phyloP scores from a whole-genome alignment of 1,140 invertebrate genomes.

The Luehdorfia chinensis region DNA sequence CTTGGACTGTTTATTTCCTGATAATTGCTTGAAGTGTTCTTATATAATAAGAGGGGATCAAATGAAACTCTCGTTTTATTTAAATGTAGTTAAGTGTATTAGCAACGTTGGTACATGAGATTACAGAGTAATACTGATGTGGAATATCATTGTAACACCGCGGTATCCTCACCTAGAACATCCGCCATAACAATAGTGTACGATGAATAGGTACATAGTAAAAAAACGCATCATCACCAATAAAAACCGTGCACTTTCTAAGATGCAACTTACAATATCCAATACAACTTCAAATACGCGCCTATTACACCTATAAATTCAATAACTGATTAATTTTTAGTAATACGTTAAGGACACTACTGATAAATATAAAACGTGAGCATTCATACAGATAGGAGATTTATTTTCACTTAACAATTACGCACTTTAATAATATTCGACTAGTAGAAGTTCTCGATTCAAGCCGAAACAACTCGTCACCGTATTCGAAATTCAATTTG shows the following conservation, averaged over 20 bases:
- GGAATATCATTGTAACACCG: constrained; percentile 46
- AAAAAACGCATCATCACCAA: constrained; percentile 59
- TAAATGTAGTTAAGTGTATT: constrained; percentile 76
- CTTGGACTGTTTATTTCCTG: no score
- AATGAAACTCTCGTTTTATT: constrained; percentile 64
- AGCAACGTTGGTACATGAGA: constrained; percentile 76
- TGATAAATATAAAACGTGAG: constrained; percentile 71
- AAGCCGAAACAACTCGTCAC: not conserved
- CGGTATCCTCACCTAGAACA: constrained; percentile 30
- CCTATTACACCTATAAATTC: constrained; percentile 74
- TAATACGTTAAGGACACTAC: constrained; percentile 57
- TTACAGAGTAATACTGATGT: constrained; percentile 74
- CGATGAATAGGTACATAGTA: constrained; percentile 56
- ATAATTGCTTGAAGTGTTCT: no score
- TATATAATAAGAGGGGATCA: constrained; percentile 18
- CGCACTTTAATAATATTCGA: not conserved
- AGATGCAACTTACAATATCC: constrained; percentile 49
- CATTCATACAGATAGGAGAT: constrained; percentile 69
- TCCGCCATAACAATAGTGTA: constrained; percentile 54
- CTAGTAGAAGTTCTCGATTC: not conserved
- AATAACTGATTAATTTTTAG: constrained; percentile 60
- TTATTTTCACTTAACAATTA: constrained; percentile 16
- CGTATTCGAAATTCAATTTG: constrained; percentile 15
- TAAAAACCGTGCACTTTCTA: constrained; percentile 67
- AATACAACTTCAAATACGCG: constrained; percentile 55